These are phyloP conservation scores for Ibidorhyncha struthersii DNA, from an alignment of 2,113 vertebrate genomes.

Conservation along the genomic window DNA sequence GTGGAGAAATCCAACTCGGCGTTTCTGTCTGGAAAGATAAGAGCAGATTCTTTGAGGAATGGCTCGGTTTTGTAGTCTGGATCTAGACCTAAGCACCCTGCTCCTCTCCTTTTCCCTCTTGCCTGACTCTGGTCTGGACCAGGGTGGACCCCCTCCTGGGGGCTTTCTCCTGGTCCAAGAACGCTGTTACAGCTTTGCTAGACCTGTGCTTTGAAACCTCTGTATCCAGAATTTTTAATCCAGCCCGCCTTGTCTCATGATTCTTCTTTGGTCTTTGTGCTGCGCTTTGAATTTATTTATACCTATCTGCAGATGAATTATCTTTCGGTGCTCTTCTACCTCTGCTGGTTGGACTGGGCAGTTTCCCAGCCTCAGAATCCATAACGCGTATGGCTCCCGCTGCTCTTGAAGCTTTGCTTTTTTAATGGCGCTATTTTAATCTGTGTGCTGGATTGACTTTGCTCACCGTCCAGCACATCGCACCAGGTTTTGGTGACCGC, in stretches of 20 bases:
- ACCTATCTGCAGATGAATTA: accelerated
- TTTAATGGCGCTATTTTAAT: accelerated
- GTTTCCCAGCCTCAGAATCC: not conserved
- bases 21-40: conserved; percentile 70
- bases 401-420: not conserved
- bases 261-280: not conserved
- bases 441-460: accelerated
- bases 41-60: not conserved
- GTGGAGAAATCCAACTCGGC: conserved; percentile 94
- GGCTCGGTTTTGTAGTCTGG: accelerated
- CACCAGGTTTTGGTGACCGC: not conserved
- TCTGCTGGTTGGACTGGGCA: not conserved
- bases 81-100: not conserved
- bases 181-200: accelerated
- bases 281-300: not conserved
- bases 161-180: not conserved
- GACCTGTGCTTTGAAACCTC: not conserved
- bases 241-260: accelerated
- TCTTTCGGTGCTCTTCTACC: not conserved
- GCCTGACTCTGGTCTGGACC: not conserved
- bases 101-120: not conserved
- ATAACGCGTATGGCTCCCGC: accelerated
- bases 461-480: accelerated
- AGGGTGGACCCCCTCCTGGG: not conserved
- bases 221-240: not conserved